Conservation (phyloP, 1,140 invertebrate species). For the Bicyclus anynana region DNA sequence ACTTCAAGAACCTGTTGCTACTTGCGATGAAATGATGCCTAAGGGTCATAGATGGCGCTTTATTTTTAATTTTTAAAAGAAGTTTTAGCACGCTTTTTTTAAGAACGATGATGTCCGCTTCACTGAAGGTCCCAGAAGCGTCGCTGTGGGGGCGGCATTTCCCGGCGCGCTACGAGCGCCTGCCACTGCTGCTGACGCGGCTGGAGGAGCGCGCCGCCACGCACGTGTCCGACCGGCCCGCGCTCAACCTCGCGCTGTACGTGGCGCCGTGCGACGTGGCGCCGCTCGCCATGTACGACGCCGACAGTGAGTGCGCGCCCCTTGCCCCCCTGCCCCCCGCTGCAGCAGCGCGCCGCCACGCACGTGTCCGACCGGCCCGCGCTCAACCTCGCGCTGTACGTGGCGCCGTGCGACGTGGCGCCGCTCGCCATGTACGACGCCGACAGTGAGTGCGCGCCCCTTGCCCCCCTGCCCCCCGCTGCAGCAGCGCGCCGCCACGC, state of each 20-base stretch:
- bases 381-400: slow-evolving; percentile 91
- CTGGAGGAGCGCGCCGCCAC: slow-evolving; percentile 92
- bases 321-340: slow-evolving; percentile 85
- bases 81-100: too few species aligned
- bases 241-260: slow-evolving; percentile 91
- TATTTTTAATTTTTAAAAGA: too few species aligned
- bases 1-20: too few species aligned
- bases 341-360: slow-evolving; percentile 91
- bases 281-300: slow-evolving; percentile 86
- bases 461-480: slow-evolving; percentile 87
- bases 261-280: slow-evolving; percentile 84
- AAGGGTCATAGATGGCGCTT: too few species aligned
- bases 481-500: slow-evolving; percentile 91
- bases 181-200: slow-evolving; percentile 87
- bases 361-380: slow-evolving; percentile 89
- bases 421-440: slow-evolving; percentile 86
- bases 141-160: slow-evolving; percentile 72
- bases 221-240: slow-evolving; percentile 88
- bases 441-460: slow-evolving; percentile 49
- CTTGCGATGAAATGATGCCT: too few species aligned
- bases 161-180: slow-evolving; percentile 80
- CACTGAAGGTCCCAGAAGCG: background rate
- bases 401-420: slow-evolving; percentile 84
- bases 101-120: too few species aligned
- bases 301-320: slow-evolving; percentile 49